A percentile compares a stretch with the other conserved stretches of the same genome.
phyloP scores from a whole-genome alignment of 2,113 vertebrate genomes.

The Corythaixoides concolor region DNA sequence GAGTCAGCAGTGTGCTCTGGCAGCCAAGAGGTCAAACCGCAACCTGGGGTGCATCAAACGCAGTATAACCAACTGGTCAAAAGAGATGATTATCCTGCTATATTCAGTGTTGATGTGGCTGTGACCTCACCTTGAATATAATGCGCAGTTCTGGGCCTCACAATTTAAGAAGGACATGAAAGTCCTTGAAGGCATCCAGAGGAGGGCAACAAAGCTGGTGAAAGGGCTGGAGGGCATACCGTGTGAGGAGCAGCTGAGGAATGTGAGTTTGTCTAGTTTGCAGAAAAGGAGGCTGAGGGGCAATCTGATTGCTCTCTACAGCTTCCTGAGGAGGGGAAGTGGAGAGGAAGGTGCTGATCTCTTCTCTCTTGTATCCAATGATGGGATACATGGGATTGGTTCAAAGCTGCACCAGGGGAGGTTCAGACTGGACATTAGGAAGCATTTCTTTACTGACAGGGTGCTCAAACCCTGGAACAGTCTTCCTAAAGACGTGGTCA shows the following conservation, averaged over 20 bases:
- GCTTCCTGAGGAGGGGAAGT: neutral
- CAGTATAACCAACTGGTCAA: neutral
- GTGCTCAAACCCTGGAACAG: neutral
- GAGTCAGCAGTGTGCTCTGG: neutral
- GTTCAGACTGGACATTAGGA: neutral
- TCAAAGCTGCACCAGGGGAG: neutral
- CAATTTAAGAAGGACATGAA: no score
- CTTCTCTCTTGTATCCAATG: neutral
- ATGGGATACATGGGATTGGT: accelerated
- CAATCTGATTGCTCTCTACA: no score
- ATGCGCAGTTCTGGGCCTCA: no score
- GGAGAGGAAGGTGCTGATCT: neutral
- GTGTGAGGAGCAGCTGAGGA: no score
- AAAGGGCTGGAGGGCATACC: no score
- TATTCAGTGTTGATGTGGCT: neutral
- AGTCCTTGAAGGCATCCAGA: no score
- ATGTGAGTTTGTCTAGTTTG: no score
- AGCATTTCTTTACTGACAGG: neutral
- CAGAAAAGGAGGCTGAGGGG: no score
- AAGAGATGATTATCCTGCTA: neutral
- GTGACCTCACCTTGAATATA: no score
- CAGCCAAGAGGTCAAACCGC: neutral
- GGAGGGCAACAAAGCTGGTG: no score
- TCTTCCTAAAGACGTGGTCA: neutral
- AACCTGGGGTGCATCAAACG: neutral